Evolutionary conservation across 2,888 invertebrate genomes (phyloP).

Genomic region (Eretmocerus hayati): DNA sequence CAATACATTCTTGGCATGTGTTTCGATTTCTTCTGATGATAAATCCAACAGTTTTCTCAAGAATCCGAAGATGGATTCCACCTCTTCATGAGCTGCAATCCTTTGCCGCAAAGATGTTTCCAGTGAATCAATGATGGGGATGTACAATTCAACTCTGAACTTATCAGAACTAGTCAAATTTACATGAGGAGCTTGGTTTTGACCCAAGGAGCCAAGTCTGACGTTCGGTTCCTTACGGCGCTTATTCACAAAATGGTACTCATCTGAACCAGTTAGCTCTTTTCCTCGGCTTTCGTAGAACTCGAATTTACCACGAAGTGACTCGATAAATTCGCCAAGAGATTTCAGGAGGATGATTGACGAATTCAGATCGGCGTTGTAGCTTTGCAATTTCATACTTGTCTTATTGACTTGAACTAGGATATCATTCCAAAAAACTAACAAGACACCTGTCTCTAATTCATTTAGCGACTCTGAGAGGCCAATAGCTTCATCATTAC

Average conservation of each 20-base stretch:
- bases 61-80: not conserved
- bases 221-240: not conserved
- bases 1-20: not conserved
- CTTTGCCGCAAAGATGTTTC: not conserved
- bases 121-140: not conserved
- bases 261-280: not conserved
- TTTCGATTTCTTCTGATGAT: not conserved
- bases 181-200: not conserved
- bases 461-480: constrained; percentile 13
- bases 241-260: not conserved
- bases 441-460: constrained; percentile 19
- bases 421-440: constrained; percentile 17
- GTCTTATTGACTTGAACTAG: constrained; percentile 14
- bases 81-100: not conserved
- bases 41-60: not conserved
- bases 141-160: not conserved
- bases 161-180: not conserved
- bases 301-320: not conserved
- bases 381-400: constrained; percentile 10
- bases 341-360: constrained; percentile 5
- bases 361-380: constrained; percentile 7
- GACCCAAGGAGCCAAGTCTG: not conserved
- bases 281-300: not conserved
- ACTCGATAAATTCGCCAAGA: constrained; percentile 5
- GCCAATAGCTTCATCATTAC: no score